Percentiles rank a stretch among this genome's conserved stretches.
These are phyloP conservation scores for Oceanites oceanicus DNA, from an alignment of 2,113 vertebrate species.

Conservation along the genomic window DNA sequence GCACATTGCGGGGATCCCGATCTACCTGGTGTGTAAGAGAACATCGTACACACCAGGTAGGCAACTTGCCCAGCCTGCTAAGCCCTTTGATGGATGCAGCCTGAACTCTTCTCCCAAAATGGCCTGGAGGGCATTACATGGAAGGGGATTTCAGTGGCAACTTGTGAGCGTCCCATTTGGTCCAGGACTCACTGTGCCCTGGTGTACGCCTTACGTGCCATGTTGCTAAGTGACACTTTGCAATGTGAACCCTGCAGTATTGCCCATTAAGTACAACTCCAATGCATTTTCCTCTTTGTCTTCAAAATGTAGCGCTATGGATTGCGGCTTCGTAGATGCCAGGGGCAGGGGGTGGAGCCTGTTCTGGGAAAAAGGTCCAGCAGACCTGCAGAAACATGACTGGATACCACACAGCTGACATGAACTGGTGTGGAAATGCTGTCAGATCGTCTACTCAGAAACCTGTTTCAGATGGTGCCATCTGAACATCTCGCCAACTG, in stretches of 20 bases:
- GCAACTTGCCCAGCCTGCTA: background rate
- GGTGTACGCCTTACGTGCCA: background rate
- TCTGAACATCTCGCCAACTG: background rate
- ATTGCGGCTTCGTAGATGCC: background rate
- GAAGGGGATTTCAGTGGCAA: background rate
- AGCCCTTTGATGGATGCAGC: background rate
- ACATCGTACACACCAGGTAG: background rate
- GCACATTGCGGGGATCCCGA: background rate
- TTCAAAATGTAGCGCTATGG: background rate
- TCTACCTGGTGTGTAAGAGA: background rate
- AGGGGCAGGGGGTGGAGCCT: background rate
- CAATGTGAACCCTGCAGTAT: background rate
- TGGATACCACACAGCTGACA: background rate
- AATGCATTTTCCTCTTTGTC: background rate
- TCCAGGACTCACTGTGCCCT: background rate
- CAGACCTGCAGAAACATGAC: background rate
- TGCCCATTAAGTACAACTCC: background rate
- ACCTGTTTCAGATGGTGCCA: background rate
- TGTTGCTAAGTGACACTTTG: background rate
- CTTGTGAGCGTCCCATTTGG: background rate
- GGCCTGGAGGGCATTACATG: background rate
- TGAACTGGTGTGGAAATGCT: constrained; percentile 11
- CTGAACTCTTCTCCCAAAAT: background rate
- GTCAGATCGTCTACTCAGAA: background rate
- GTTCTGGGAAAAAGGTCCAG: background rate